Evolutionary conservation across 2,113 vertebrate genomes (phyloP), one percentile per base, ranked within the genome.

Genomic region (Raja brachyura): DNA sequence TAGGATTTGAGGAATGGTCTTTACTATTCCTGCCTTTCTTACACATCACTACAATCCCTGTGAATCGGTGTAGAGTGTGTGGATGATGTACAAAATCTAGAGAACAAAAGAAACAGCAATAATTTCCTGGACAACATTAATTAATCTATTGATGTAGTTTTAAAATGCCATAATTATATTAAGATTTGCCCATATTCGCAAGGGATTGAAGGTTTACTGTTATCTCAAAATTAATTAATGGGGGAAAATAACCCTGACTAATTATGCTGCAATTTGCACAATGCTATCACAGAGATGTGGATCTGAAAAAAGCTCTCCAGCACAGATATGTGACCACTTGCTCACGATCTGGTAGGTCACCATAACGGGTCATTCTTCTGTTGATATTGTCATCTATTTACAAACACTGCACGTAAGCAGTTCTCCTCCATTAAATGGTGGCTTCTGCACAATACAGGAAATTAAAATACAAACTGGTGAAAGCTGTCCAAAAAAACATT

Each of bases 121-220:
- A n/a, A n/a, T n/a, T n/a, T n/a, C n/a, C n/a, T n/a, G n/a, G n/a
- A n/a, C n/a, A n/a, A n/a, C n/a, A n/a, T n/a, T n/a, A n/a, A n/a
- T n/a, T n/a, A n/a, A n/a, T n/a, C n/a, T n/a, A n/a, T n/a, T n/a
- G n/a, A n/a, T n/a, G n/a, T n/a, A n/a, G n/a, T n/a, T n/a, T n/a
- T n/a, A n/a, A n/a, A n/a, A n/a, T n/a, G n/a, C n/a, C n/a, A 81
- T 54, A 48, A 81, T 48, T 54, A 81, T 81, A 78, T 81, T 81
- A 81, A 8, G 31, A 39, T 11, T 39, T 79, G 16, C 77, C 22
- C 39, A 20, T 48, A 79, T 0, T 39, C 18, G 11, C 31, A 79
- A 79, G 77, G 18, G 18, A 81, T 22, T 48, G 7, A 39, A 25
- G 79, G 7, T 54, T 33, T 8, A 54, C 18, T 56, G 39, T 16